These are phyloP conservation scores for Astropecten irregularis DNA, from an alignment of 53 echinoderm and acorn worm genomes.

Conservation along the genomic window DNA sequence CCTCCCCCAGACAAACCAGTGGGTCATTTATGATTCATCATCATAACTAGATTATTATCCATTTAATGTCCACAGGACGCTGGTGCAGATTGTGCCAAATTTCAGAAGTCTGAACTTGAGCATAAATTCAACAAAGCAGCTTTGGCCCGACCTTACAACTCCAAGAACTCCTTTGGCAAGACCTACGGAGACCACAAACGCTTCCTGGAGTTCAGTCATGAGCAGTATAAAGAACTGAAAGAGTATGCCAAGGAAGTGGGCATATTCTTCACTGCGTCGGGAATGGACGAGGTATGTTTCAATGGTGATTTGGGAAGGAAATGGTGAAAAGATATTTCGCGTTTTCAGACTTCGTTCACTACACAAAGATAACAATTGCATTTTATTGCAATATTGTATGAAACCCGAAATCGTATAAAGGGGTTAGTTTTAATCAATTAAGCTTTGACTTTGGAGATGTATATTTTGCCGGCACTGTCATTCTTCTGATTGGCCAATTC, in stretches of 20 bases:
- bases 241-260: constrained; percentile 92
- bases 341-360: no score
- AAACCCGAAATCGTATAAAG: neutral
- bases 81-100: constrained; percentile 99
- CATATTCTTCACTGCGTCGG: constrained; percentile 93
- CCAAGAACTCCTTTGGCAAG: constrained; percentile 89
- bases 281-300: constrained; percentile 98
- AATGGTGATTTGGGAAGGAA: no score
- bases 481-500: no score
- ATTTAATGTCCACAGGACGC: no score
- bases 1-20: no score
- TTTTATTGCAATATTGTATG: neutral
- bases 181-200: constrained; percentile 97
- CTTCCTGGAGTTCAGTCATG: constrained; percentile 94
- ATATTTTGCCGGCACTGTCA: no score
- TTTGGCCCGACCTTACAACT: constrained; percentile 83
- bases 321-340: no score
- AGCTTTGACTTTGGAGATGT: no score
- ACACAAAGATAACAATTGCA: no score
- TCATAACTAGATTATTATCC: no score
- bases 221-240: constrained; percentile 84
- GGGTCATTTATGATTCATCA: no score
- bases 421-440: no score
- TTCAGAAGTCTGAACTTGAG: constrained; percentile 94
- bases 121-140: constrained; percentile 98